A percentile compares a stretch with the other conserved stretches of the same genome.
Evolutionary conservation across 1,140 invertebrate species (phyloP).

Genomic region (Temnothorax curvispinosus): DNA sequence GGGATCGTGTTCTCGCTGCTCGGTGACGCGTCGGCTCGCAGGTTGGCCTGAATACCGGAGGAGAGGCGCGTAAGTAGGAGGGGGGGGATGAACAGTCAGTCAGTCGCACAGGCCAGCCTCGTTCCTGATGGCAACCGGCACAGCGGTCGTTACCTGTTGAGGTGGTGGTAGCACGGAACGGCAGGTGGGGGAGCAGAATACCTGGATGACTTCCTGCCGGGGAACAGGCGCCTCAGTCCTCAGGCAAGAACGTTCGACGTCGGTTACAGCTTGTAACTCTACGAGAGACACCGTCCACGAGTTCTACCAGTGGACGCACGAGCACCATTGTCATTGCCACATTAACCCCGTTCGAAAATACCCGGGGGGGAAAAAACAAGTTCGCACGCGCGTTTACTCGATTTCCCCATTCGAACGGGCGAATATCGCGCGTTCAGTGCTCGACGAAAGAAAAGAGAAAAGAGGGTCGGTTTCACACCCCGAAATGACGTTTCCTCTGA

Average conservation of each 20-base stretch:
- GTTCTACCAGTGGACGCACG: background rate
- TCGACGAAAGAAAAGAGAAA: background rate
- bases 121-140: slow-evolving; percentile 72
- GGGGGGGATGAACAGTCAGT: slow-evolving; percentile 67
- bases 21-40: slow-evolving; percentile 34
- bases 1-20: slow-evolving; percentile 19
- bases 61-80: slow-evolving; percentile 42
- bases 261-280: slow-evolving; percentile 50
- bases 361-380: background rate
- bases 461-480: background rate
- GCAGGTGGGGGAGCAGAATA: slow-evolving; percentile 76
- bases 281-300: slow-evolving; percentile 17
- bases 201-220: slow-evolving; percentile 81
- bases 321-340: background rate
- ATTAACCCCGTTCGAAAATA: slow-evolving; percentile 19
- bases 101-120: slow-evolving; percentile 68
- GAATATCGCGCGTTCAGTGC: slow-evolving; percentile 31
- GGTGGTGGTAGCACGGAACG: slow-evolving; percentile 64
- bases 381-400: background rate
- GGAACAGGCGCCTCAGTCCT: slow-evolving; percentile 79
- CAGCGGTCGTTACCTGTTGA: slow-evolving; percentile 68
- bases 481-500: slow-evolving; percentile 60
- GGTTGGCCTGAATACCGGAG: slow-evolving; percentile 72
- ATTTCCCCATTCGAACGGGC: background rate
- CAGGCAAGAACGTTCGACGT: slow-evolving; percentile 70